Evolutionary conservation across 2,888 invertebrate genomes (phyloP), one percentile per base, ranked within the genome.

Genomic region (Vanessa cardui): DNA sequence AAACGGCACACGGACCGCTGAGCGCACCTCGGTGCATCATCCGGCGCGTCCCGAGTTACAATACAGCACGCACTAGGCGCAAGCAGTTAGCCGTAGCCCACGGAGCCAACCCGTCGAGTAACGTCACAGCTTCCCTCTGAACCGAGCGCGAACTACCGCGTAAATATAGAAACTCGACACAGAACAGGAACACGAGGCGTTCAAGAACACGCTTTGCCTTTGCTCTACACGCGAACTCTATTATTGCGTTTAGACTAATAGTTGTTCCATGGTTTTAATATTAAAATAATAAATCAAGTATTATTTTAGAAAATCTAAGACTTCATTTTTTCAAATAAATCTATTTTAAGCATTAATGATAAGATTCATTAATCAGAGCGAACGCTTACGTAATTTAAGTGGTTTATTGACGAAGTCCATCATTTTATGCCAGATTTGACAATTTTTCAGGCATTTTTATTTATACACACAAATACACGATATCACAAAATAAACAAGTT

Each of bases 161-260:
- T 91, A 91, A 90, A 90, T 91, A 89, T 92, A 92, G 91, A 90
- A 85, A 85, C 85, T 80, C 83, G 80, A 80, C 84, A 82, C 83
- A 83, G 80, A 87, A 85, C 87, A 90, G 86, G 88, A 89, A 88
- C 88, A 87, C 84, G 85, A 84, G 81, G 84, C 84, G 80, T 76
- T 83, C 83, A 80, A 83, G 78, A 85, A 84, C 80, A 83, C 78
- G 78, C 76, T 77, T 71, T 75, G 75, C 72, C 77, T 61, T 72
- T 77, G 79, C 69, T 63, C 68, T 75, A 75, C 74, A 77, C 77
- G 77, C 78, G 72, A 65, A 72, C 65, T 62, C 66, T 60, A 71
- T 75, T 77, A 77, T 75, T 75, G 73, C 74, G 71, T 78, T 77
- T 73, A 65, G 71, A 75, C 70, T 66, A 64, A 66, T 61, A 56